Base-by-base conservation (phyloP, 2,797 vertebrate genomes). In the Artibeus jamaicensis region DNA sequence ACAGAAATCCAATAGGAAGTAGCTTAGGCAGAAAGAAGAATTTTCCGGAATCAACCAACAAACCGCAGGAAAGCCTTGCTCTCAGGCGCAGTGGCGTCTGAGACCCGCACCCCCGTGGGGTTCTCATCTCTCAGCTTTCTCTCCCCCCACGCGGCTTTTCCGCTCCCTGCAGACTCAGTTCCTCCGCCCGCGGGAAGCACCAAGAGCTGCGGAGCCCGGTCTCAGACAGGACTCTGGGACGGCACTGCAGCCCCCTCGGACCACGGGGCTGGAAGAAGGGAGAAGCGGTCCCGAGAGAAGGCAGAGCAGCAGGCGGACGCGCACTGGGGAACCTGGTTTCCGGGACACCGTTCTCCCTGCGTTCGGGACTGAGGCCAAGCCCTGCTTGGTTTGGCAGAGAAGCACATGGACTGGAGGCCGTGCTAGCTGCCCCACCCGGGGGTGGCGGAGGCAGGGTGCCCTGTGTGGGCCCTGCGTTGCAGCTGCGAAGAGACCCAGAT, bases 321-420 rank as follows among this genome's bases (percentile, higher is more conserved):
- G 37, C 0, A 0, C 34, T 15, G 26, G 65, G 70, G 77, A 86
- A 9, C 18, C 68, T 24, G 1, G 32, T 3, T 22, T 39, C n/a
- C 42, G 2, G 14, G 48, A 46, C 39, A 53, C 55, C n/a, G 0
- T 8, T 42, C 37, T 42, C 37, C 32, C 44, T 79, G 12, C 24
- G 0, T 26, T 34, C 59, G 26, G 57, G 29, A 42, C 53, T 37
- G 53, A 81, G 59, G 57, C 12, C 78, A 34, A 78, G 26, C 11
- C 34, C 68, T 44, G 16, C 53, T 44, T 29, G 76, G 26, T 21
- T 39, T 77, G 89, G 67, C 22, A 32, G 4, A 0, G 37, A 55
- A 34, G 32, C 24, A 46, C 6, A 0, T 1, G 18, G 42, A 29
- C 34, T 9, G 2, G 4, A 10, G 71, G 14, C 12, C 29, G 86